These are phyloP conservation scores for Papilio protenor DNA, from an alignment of 2,888 invertebrate species.

Conservation along the genomic window DNA sequence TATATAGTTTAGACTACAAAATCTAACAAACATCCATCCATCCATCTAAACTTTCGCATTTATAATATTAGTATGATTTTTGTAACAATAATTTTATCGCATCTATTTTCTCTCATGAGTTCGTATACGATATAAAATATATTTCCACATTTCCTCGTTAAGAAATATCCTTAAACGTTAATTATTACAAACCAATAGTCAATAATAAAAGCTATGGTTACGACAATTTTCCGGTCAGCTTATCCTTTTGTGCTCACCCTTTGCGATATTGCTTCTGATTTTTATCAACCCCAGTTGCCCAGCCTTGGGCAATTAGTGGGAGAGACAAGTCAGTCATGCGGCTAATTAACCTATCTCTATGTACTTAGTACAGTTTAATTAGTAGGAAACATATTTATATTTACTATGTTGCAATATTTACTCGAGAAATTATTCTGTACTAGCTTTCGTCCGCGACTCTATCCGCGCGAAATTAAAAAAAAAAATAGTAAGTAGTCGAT, in stretches of 20 bases:
- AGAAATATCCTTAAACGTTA: conserved; percentile 8
- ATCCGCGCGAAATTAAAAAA: too few relatives aligned
- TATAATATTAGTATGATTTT: too few relatives aligned
- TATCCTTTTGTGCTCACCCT: conserved; percentile 55
- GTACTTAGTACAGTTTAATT: conserved; percentile 26
- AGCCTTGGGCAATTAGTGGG: conserved; percentile 64
- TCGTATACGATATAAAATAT: neutral
- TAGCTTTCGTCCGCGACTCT: too few relatives aligned
- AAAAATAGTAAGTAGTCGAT: too few relatives aligned
- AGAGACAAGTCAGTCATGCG: conserved; percentile 66
- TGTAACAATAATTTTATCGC: neutral
- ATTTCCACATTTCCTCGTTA: neutral
- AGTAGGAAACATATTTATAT: conserved; percentile 16
- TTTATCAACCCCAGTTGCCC: conserved; percentile 50
- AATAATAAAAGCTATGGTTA: conserved; percentile 34
- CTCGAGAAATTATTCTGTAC: neutral
- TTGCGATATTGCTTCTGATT: conserved; percentile 57
- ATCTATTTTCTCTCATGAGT: too few relatives aligned
- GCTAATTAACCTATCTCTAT: conserved; percentile 57
- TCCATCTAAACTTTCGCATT: too few relatives aligned
- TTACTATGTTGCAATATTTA: neutral
- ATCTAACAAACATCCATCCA: too few relatives aligned
- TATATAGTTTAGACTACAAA: too few relatives aligned
- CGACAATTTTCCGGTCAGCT: conserved; percentile 64
- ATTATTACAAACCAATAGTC: conserved; percentile 40